A percentile compares a stretch with the other conserved stretches of the same genome.
These are phyloP conservation scores for Podarcis cretensis DNA, from an alignment of 2,113 vertebrate genomes.

Conservation along the genomic window DNA sequence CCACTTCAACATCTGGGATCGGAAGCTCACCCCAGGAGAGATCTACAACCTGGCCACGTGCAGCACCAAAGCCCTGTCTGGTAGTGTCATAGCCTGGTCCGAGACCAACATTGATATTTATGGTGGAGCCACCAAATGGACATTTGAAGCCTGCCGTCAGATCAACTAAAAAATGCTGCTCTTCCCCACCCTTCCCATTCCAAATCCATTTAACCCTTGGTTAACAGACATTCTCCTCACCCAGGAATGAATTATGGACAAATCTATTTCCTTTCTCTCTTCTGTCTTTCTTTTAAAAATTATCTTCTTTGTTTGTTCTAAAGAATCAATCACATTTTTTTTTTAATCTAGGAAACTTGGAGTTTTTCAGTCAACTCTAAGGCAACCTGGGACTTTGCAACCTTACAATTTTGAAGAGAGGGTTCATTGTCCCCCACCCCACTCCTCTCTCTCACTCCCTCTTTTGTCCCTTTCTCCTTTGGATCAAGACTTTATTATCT, in stretches of 20 bases:
- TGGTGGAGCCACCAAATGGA: slow-evolving; percentile 95
- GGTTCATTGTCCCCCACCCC: not conserved
- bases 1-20: slow-evolving; percentile 95
- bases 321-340: slow-evolving; percentile 27
- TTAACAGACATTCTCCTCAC: slow-evolving; percentile 45
- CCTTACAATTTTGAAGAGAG: slow-evolving; percentile 19
- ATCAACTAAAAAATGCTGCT: slow-evolving; percentile 83
- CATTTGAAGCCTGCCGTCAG: slow-evolving; percentile 94
- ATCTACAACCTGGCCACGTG: slow-evolving; percentile 95
- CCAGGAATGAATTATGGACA: slow-evolving; percentile 57
- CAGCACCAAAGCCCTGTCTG: slow-evolving; percentile 85
- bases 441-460: not conserved
- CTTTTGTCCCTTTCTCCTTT: not conserved
- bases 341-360: slow-evolving; percentile 22
- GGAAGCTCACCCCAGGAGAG: slow-evolving; percentile 88
- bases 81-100: slow-evolving; percentile 94
- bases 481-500: slow-evolving; percentile 27
- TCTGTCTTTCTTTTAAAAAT: slow-evolving; percentile 36
- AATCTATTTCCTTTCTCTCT: slow-evolving; percentile 5
- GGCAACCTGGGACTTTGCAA: slow-evolving; percentile 2
- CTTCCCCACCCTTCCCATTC: slow-evolving; percentile 26
- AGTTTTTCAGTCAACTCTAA: slow-evolving; percentile 33
- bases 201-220: slow-evolving; percentile 22
- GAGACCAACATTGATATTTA: slow-evolving; percentile 93
- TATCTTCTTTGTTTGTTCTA: slow-evolving; percentile 17